Base-by-base conservation (phyloP, 1,140 invertebrate species). In the Zaprionus tsacasi region DNA sequence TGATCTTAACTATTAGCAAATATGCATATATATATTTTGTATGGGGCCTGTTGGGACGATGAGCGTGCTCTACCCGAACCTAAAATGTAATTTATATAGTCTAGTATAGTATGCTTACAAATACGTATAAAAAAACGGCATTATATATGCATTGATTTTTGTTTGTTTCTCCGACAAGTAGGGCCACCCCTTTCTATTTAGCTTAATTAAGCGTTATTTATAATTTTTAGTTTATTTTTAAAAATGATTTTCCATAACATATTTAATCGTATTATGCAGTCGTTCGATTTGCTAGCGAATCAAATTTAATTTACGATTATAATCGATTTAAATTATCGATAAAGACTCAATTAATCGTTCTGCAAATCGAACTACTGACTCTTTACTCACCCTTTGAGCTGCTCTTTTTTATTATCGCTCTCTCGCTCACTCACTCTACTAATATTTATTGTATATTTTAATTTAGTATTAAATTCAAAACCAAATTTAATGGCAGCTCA, bases 401-500 rank as follows among this genome's bases (percentile, higher is more conserved):
- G 83, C 57, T 70, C 70, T 45, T 69, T 43, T 30, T 43, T 30
- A 6, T 6, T 30, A 30, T 6, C 61, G 43, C 57, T 66, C 38
- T 73, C 48, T 89, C 33, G 1, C 27, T 35, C 33, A 35, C 33
- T 35, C 33, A 30, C 38, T 73, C 48, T 89, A 88, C 83, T 88
- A 88, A 88, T 89, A 89, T 81, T 89, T 89, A 88, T 88, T 88
- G 83, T 88, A 89, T 63, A 87, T 79, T 77, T 88, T 64, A 61
- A 76, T 63, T 64, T 55, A 40, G 55, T 25, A 35, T 12, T 15
- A 7, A 73, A 79, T 11, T 50, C 45, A 30, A 11, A 52, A 82
- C 76, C 79, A 86, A 86, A 86, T 79, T 82, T 58, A 60, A 66
- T 30, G 21, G 77, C 82, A 78, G 82, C 82, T 89, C 82, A 87